phyloP scores from a whole-genome alignment of 2,888 invertebrate species.

The Hipparchia sbordonii region DNA sequence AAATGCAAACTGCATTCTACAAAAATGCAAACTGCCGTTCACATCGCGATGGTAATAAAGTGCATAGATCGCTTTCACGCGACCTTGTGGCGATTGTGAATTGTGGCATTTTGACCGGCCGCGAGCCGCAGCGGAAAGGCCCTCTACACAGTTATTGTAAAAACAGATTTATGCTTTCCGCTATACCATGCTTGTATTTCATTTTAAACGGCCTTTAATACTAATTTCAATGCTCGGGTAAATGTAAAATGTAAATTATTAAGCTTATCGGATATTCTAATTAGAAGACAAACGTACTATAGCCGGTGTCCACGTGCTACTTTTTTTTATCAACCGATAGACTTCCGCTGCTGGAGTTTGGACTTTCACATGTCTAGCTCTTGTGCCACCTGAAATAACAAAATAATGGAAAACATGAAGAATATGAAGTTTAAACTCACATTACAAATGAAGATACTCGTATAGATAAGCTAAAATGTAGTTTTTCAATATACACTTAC shows the following conservation, averaged over 20 bases:
- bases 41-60: slow-evolving; percentile 29
- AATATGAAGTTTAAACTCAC: too few relatives aligned
- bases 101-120: slow-evolving; percentile 24
- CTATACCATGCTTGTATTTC: slow-evolving; percentile 1
- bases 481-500: too few relatives aligned
- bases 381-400: too few relatives aligned
- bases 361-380: too few relatives aligned
- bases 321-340: too few relatives aligned
- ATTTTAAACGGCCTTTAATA: slow-evolving; percentile 13
- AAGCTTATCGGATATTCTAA: neutral
- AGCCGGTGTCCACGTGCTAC: too few relatives aligned
- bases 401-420: too few relatives aligned
- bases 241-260: slow-evolving; percentile 1
- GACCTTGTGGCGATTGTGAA: slow-evolving; percentile 28
- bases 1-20: slow-evolving; percentile 19
- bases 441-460: too few relatives aligned
- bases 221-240: slow-evolving; percentile 16
- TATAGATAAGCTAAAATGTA: too few relatives aligned
- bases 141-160: slow-evolving; percentile 19
- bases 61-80: slow-evolving; percentile 28
- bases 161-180: slow-evolving; percentile 18
- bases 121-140: slow-evolving; percentile 8
- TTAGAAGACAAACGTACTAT: neutral
- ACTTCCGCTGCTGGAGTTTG: too few relatives aligned
- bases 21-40: slow-evolving; percentile 30